Evolutionary conservation across 2,888 invertebrate species (phyloP).

Genomic region (Amitus sp.): DNA sequence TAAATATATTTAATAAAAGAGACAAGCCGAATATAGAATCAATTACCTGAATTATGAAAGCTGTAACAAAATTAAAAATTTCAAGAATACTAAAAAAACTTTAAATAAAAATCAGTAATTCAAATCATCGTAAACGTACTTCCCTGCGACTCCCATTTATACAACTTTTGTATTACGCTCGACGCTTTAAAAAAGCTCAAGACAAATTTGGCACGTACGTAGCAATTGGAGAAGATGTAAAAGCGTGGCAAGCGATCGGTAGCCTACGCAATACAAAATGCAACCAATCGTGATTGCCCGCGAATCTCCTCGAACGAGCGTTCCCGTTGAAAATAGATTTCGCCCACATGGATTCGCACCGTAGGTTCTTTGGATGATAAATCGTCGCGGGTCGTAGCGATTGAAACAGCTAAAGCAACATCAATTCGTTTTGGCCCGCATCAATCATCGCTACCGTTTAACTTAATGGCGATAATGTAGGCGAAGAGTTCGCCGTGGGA

Average conservation of each 20-base stretch:
- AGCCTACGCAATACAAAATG: conserved; percentile 26
- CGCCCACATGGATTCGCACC: conserved; percentile 23
- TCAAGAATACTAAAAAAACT: no score
- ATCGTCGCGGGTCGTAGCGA: conserved; percentile 17
- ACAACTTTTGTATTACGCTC: no score
- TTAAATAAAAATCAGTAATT: no score
- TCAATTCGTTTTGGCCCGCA: conserved; percentile 18
- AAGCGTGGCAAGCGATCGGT: conserved; percentile 18
- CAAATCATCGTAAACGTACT: no score
- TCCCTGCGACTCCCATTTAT: no score
- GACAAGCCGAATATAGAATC: no score
- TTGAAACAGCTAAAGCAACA: conserved; percentile 21
- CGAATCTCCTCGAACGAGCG: conserved; percentile 10
- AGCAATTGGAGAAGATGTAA: no score
- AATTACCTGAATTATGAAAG: no score
- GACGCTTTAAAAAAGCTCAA: no score
- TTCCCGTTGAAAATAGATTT: conserved; percentile 16
- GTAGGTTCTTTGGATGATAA: conserved; percentile 31
- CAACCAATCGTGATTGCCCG: conserved; percentile 22
- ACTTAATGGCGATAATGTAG: conserved; percentile 9
- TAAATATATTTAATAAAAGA: no score
- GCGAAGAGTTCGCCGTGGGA: background rate
- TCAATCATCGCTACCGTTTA: conserved; percentile 28
- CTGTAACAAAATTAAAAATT: no score
- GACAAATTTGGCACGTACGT: no score